These are phyloP conservation scores for Catharus bicknelli DNA, from an alignment of 2,113 vertebrate genomes.

Conservation along the genomic window DNA sequence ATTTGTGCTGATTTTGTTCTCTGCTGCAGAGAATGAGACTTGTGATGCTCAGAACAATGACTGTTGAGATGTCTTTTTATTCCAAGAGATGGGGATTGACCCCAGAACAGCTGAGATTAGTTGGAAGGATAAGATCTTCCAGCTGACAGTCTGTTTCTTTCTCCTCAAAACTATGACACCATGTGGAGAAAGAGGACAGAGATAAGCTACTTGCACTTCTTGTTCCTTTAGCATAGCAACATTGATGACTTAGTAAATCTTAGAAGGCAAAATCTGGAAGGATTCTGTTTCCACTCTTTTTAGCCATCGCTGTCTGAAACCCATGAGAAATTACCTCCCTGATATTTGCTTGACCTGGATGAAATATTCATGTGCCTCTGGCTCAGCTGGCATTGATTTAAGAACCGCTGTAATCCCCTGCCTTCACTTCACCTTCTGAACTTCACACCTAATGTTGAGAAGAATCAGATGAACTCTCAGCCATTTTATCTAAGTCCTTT, in stretches of 20 bases:
- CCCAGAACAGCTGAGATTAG: not conserved
- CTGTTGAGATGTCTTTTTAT: not conserved
- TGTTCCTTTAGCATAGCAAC: not conserved
- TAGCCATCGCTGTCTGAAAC: not conserved
- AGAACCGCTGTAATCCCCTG: not conserved
- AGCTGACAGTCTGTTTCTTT: not conserved
- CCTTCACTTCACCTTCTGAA: not conserved
- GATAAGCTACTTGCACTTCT: not conserved
- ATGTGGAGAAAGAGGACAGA: not conserved
- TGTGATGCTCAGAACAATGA: not conserved
- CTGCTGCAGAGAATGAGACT: not conserved
- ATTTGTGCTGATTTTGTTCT: not conserved
- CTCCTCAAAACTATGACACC: not conserved
- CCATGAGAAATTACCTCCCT: not conserved
- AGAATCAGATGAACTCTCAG: not conserved
- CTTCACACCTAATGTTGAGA: not conserved
- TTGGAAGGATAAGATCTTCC: not conserved
- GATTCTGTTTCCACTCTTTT: not conserved
- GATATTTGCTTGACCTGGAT: not conserved
- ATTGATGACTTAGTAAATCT: not conserved
- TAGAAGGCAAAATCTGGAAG: not conserved
- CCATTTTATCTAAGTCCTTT: not conserved
- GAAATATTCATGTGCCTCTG: not conserved
- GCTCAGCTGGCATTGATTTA: not conserved
- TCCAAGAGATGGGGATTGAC: not conserved